Evolutionary conservation across 2,888 invertebrate species (phyloP), one percentile per base, ranked within the genome.

Genomic region (Dynastes hyllus): DNA sequence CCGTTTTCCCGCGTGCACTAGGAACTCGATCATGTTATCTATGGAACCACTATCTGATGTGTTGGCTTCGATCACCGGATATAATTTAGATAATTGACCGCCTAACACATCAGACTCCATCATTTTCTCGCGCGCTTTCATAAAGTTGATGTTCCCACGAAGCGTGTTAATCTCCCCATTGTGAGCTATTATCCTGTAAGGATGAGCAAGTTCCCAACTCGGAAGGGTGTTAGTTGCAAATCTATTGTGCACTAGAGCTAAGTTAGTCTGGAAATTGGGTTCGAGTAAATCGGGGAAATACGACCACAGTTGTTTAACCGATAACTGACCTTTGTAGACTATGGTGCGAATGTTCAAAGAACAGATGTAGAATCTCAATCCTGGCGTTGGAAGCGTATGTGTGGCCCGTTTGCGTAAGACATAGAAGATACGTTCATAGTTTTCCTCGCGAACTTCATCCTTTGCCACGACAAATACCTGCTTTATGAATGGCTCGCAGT

Each of bases 181-280:
- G 91, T 99, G 99, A 81, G 99, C 99, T 84, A 99, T 91, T 86
- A 96, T 93, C 95, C 98, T 94, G 86, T 98, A 92, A 13, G 99
- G 99, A 91, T 99, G 99, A n/a, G 99, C 99, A 85, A 99, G 92
- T 89, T 99, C 98, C 99, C 99, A 99, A 88, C 97, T 98, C 67
- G 99, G 99, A 88, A 99, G 99, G 37, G 99, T 99, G 90, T 99
- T 99, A 82, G 99, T 99, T 13, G 99, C 99, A 91, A 99, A 99
- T 83, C 99, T 93, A 55, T 98, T 98, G 89, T 99, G 99, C 5
- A 99, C 98, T 87, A 99, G 90, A 61, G 99, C 97, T 88, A 99
- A 90, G 89, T 98, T 98, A 2, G 98, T 97, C 85, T 97, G 95
- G 90, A 96, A 99, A 83, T 93, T 92, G 1, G 95, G 94, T 90